phyloP scores from a whole-genome alignment of 2,113 vertebrate species.

The Ranitomeya variabilis region DNA sequence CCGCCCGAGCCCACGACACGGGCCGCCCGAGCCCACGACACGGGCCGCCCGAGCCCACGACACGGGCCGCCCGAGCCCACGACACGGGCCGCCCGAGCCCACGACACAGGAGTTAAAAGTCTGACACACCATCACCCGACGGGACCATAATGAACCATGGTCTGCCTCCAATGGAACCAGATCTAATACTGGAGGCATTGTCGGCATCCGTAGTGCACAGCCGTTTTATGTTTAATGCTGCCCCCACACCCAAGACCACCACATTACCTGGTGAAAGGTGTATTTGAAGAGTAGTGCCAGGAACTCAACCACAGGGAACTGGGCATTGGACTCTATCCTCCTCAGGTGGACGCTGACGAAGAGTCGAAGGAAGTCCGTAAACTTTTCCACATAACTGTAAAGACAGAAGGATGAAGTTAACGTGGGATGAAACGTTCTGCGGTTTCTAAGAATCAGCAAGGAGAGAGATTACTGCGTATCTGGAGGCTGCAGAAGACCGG shows the following conservation, averaged over 20 bases:
- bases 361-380: conserved; percentile 95
- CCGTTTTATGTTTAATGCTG: no score
- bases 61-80: no score
- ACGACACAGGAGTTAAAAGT: no score
- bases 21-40: no score
- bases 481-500: background rate
- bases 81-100: no score
- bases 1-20: no score
- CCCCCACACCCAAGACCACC: background rate
- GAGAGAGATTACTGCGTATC: background rate
- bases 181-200: no score
- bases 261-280: conserved; percentile 95
- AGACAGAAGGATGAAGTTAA: conserved; percentile 53
- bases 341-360: conserved; percentile 96
- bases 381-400: conserved; percentile 95
- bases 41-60: no score
- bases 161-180: no score
- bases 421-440: no score
- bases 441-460: background rate
- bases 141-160: no score
- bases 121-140: no score
- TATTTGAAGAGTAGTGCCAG: conserved; percentile 94
- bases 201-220: background rate
- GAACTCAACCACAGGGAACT: conserved; percentile 96
- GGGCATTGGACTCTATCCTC: conserved; percentile 93